Conservation (phyloP, 2,113 vertebrate species). For the Furnarius figulus region DNA sequence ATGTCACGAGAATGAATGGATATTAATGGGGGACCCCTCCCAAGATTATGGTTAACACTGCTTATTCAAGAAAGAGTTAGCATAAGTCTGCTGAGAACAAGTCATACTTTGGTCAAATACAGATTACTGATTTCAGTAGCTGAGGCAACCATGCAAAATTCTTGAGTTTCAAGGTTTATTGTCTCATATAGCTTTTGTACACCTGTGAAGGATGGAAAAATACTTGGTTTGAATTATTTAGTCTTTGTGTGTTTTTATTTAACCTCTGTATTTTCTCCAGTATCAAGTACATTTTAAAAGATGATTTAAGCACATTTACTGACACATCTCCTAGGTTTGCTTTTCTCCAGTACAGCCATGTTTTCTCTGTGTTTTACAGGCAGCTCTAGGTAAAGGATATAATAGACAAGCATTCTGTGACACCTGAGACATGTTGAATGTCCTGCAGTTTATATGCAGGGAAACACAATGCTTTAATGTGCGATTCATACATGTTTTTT, state of each 20-base stretch:
- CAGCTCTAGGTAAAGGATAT: neutral
- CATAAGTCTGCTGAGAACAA: neutral
- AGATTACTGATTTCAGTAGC: neutral
- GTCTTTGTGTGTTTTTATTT: neutral
- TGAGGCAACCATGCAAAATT: neutral
- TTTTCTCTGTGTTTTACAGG: neutral
- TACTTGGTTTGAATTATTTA: neutral
- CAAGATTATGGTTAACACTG: neutral
- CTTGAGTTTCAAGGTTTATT: neutral
- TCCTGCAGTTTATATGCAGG: neutral
- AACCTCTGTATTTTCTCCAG: neutral
- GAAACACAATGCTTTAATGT: neutral
- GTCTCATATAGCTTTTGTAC: neutral
- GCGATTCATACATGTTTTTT: neutral
- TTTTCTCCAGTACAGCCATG: neutral
- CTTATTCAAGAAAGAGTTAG: neutral
- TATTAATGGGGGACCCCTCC: neutral
- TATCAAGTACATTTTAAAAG: neutral
- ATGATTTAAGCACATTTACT: neutral
- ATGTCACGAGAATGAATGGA: neutral
- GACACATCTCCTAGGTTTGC: neutral
- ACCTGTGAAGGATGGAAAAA: neutral
- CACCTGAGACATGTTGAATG: neutral
- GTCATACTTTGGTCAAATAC: neutral
- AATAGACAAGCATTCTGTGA: neutral